Base-by-base conservation (phyloP, 1,140 invertebrate genomes). In the Aphis craccivora region DNA sequence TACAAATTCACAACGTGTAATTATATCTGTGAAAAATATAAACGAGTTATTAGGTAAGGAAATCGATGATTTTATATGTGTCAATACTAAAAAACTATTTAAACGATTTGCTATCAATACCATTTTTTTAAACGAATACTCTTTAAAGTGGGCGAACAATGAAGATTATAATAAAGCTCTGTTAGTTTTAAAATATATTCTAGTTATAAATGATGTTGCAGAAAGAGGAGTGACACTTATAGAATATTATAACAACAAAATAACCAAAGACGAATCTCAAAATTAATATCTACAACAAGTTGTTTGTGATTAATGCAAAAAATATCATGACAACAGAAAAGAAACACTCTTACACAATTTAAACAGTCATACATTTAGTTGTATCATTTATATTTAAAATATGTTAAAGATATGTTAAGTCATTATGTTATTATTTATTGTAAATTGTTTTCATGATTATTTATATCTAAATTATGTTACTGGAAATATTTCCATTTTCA, bases 221-320 rank as follows among this genome's bases (percentile, higher is more conserved):
- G 94, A 94, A 91, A 87, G 93, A n/a, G 94, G 86, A 53, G 89
- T 94, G 3, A 90, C 93, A 87, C 91, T 94, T 93, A 81, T 94
- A 40, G 35, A 91, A 37, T 84, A 94, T 51, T 94, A 88, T 83
- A 93, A 93, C 53, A 93, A 91, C 14, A 55, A 87, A 45, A 37
- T 94, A 35, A 94, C 93, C 4, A 94, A 43, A 35, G 55, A 94
- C 37, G 94, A 94, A 83, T 55, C 89, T 53, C 53, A 94, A 48
- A 94, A 84, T 88, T 55, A 94, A 89, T 94, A 55, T 43, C 30
- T 93, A 43, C 37, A 89, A 87, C 51, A 89, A 87, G 83, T 94
- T 83, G 76, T 91, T 43, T 94, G 94, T 81, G 81, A 83, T 83
- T 83, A 83, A 22, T 83, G 81, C 6, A 83, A 83, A 83, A 83